Evolutionary conservation across 2,888 invertebrate genomes (phyloP), one percentile per base, ranked within the genome.

Genomic region (Gnatocerus cornutus): DNA sequence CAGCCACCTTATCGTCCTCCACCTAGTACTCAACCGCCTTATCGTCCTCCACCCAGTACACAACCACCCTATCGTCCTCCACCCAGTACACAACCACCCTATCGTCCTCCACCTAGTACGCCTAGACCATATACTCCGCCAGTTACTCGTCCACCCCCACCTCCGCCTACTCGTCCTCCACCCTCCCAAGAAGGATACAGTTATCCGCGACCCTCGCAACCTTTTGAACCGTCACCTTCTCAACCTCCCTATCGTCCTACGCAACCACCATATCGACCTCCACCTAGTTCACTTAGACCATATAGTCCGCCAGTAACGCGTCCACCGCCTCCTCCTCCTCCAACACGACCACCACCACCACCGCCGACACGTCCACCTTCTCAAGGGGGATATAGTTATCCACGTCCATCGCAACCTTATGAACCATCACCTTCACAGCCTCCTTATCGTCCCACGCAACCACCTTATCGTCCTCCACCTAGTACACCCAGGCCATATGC

Each of bases 61-160:
- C 56, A 72, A 74, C 13, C 76, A 73, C 73, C 61, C 0, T 59
- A 46, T 16, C 21, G 61, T 5, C 39, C 53, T 7, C n/a, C n/a
- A n/a, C n/a, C n/a, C n/a, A n/a, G n/a, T n/a, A 56, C 4, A 53
- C 72, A 63, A 64, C 73, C 14, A 21, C 48, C 52, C 13, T 53
- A 56, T 50, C 53, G 52, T 8, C 52, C 52, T 16, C 27, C 52
- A 30, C 45, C 45, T 7, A 45, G 10, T 45, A 21, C 21, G 2
- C 21, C 21, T 4, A 21, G 21, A 8, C 45, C 45, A 10, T 45
- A 45, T 14, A 45, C 7, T n/a, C 45, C 45, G 1, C 45, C 45
- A 45, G 16, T 27, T 5, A 53, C 39, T 30, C 53, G 41, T 12
- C 21, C 48, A 10, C 48, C 48, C 14, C 48, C 48, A 21, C 48